Conservation (phyloP, 2,113 vertebrate species). For the Nothobranchius kuhntae region DNA sequence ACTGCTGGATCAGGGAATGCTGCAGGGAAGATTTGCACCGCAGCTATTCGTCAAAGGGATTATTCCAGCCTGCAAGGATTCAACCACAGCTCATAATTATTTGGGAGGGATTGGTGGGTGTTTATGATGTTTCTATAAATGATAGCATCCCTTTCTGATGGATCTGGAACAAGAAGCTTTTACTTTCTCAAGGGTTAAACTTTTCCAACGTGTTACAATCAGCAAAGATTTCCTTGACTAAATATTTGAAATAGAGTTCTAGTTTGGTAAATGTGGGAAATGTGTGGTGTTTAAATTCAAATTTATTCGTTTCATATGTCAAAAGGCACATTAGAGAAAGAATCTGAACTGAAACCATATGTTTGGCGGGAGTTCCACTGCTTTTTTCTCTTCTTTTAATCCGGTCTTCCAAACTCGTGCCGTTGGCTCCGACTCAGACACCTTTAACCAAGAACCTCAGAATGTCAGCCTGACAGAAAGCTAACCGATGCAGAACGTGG, state of each 20-base stretch:
- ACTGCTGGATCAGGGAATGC: conserved; percentile 40
- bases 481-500: conserved; percentile 40
- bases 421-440: conserved; percentile 32
- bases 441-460: conserved; percentile 28
- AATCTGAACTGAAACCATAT: conserved; percentile 20
- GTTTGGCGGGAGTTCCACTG: conserved; percentile 18
- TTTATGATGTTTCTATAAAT: conserved; percentile 42
- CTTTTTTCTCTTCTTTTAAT: not conserved
- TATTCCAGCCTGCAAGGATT: conserved; percentile 56
- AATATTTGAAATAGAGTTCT: not conserved
- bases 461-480: conserved; percentile 49
- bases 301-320: conserved; percentile 30
- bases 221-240: conserved; percentile 40
- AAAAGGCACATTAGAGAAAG: conserved; percentile 17
- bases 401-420: not conserved
- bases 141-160: conserved; percentile 37
- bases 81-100: conserved; percentile 46
- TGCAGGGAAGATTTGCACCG: conserved; percentile 51
- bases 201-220: conserved; percentile 48
- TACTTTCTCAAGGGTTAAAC: conserved; percentile 40
- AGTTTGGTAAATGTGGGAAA: conserved; percentile 24
- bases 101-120: conserved; percentile 40
- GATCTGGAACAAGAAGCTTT: conserved; percentile 42
- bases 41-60: conserved; percentile 67
- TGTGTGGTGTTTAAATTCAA: conserved; percentile 31